phyloP scores from a whole-genome alignment of 2,888 invertebrate species.

The Agriotes lineatus region DNA sequence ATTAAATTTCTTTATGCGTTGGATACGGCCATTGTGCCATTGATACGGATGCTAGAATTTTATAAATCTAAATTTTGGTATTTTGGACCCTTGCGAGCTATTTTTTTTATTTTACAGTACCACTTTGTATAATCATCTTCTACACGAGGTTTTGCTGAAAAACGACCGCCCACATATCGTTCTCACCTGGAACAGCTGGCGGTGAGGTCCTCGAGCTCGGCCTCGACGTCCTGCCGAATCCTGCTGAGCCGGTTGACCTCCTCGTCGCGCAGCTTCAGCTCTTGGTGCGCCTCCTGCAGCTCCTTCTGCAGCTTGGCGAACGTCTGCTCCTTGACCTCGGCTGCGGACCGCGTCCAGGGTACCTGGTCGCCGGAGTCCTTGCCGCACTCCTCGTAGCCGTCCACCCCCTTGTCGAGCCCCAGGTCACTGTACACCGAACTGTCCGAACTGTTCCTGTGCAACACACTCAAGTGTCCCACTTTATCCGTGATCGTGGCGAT shows the following conservation, averaged over 20 bases:
- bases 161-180: neutral
- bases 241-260: constrained; percentile 75
- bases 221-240: constrained; percentile 79
- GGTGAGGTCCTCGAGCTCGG: constrained; percentile 83
- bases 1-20: no score
- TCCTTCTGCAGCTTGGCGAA: constrained; percentile 72
- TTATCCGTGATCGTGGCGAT: constrained; percentile 63
- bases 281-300: constrained; percentile 73
- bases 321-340: constrained; percentile 69
- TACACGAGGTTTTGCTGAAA: neutral
- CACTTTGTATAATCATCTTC: no score
- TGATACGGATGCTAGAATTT: no score
- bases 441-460: constrained; percentile 63
- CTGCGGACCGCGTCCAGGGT: constrained; percentile 57
- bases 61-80: no score
- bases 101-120: no score
- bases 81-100: no score
- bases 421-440: constrained; percentile 63
- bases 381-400: constrained; percentile 35
- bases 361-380: constrained; percentile 48
- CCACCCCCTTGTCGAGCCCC: constrained; percentile 56
- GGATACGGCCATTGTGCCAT: no score
- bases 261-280: constrained; percentile 76
- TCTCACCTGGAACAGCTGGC: constrained; percentile 82
- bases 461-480: constrained; percentile 51